Conservation (phyloP, 2,113 vertebrate genomes). For the Tichodroma muraria region DNA sequence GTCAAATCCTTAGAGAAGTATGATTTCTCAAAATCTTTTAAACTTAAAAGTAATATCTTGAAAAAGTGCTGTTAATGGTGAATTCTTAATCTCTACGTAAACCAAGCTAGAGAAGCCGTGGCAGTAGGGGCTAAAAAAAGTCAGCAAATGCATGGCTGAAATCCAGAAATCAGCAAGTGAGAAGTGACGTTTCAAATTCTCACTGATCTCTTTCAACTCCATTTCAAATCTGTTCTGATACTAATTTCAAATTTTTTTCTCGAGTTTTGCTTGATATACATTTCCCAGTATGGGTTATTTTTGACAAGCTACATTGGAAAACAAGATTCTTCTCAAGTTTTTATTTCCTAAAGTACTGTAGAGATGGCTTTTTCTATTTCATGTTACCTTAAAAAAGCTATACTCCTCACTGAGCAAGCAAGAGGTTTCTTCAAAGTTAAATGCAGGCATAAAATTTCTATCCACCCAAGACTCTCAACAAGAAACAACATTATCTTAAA, state of each 20-base stretch:
- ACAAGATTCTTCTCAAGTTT: not conserved
- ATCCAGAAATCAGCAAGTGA: constrained; percentile 27
- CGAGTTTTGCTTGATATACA: not conserved
- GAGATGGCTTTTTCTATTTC: not conserved
- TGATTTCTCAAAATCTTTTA: constrained; percentile 21
- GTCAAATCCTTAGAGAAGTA: not conserved
- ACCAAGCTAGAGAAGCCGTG: not conserved
- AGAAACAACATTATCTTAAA: constrained; percentile 9
- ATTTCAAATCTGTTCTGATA: constrained; percentile 22
- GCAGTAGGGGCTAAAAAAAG: constrained; percentile 5
- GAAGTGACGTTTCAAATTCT: constrained; percentile 38
- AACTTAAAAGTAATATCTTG: constrained; percentile 11
- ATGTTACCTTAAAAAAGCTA: not conserved
- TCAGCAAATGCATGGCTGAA: not conserved
- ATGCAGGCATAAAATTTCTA: not conserved
- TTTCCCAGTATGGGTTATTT: not conserved
- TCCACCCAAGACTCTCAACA: not conserved
- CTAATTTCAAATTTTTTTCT: not conserved
- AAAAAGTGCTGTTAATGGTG: not conserved
- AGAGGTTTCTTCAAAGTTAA: not conserved
- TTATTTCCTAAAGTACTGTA: not conserved
- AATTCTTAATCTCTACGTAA: constrained; percentile 49
- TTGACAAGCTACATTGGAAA: not conserved
- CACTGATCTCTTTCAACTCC: not conserved
- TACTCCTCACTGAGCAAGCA: not conserved